Evolutionary conservation across 2,888 invertebrate species (phyloP), one percentile per base, ranked within the genome.

Genomic region (Cephus pulcher): DNA sequence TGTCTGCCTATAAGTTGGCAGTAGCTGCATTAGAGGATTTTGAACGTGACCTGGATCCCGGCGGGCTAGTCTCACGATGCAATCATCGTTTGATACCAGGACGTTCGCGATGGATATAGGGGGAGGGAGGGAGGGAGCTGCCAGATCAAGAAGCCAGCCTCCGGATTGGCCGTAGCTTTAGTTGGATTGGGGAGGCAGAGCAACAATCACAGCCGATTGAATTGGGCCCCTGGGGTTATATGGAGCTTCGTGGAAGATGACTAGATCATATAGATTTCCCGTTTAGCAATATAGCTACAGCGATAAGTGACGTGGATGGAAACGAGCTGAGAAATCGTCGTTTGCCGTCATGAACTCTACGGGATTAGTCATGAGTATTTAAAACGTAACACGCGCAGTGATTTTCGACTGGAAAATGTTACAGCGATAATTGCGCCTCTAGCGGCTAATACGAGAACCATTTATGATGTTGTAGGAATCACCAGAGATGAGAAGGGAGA

Each of bases 161-260:
- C 33, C 15, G 40, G 78, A 56, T 56, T 56, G 56, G 56, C 56
- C 23, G 56, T 56, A 56, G 56, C 6, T 85, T 82, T 83, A 82
- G 78, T 81, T 80, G 82, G 82, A 85, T 81, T 80, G 82, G 80
- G 80, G 76, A 81, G 82, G 84, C 81, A 79, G 82, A 81, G 82
- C 86, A 87, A 88, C 87, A 89, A 89, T 89, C 89, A 87, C 86
- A 82, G 85, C 81, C 88, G 87, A 89, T 88, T 89, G 89, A 89
- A 89, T 89, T 84, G 85, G 56, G 82, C 79, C 86, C 83, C 85
- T 56, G 69, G 30, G 74, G 80, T 75, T 82, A 78, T 83, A 82
- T 80, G 76, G 77, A 69, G 68, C 73, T 9, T 9, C 23, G 56
- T 23, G 56, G 23, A 56, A 56, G 56, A 56, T 23, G 56, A 56